Percentiles rank a stretch among this genome's conserved stretches.
Conservation (phyloP, 1,140 invertebrate genomes). For the Heliconius nattereri region DNA sequence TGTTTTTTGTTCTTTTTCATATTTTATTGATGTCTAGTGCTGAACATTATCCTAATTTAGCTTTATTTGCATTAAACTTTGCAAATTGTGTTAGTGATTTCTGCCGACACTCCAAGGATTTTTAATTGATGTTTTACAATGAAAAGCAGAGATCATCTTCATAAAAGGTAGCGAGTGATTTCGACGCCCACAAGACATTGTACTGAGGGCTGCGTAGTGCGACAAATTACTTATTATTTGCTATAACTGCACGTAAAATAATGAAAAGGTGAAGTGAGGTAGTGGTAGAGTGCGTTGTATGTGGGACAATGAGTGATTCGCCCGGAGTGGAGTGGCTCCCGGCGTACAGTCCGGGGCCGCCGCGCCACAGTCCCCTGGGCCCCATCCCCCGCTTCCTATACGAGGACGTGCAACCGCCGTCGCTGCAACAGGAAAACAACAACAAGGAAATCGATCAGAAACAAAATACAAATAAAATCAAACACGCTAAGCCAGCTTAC, state of each 20-base stretch:
- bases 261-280: constrained; percentile 48
- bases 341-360: constrained; percentile 74
- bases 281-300: constrained; percentile 53
- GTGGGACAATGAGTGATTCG: constrained; percentile 76
- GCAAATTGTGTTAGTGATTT: constrained; percentile 47
- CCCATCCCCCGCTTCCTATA: constrained; percentile 74
- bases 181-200: constrained; percentile 61
- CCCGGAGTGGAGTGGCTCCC: constrained; percentile 78
- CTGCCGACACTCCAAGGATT: constrained; percentile 73
- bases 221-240: constrained; percentile 28
- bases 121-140: constrained; percentile 72
- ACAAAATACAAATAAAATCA: constrained; percentile 74
- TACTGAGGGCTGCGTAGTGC: constrained; percentile 44
- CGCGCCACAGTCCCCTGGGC: constrained; percentile 74
- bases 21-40: constrained; percentile 50
- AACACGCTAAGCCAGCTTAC: constrained; percentile 76
- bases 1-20: constrained; percentile 65
- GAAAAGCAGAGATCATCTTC: constrained; percentile 68
- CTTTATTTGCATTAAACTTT: constrained; percentile 47
- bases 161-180: constrained; percentile 71
- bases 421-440: constrained; percentile 73
- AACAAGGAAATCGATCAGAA: constrained; percentile 73
- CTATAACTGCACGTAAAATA: constrained; percentile 13
- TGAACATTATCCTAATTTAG: constrained; percentile 39
- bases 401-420: constrained; percentile 72